A percentile compares a stretch with the other conserved stretches of the same genome.
phyloP scores from a whole-genome alignment of 2,888 invertebrate genomes.

The Eilema griseolum region DNA sequence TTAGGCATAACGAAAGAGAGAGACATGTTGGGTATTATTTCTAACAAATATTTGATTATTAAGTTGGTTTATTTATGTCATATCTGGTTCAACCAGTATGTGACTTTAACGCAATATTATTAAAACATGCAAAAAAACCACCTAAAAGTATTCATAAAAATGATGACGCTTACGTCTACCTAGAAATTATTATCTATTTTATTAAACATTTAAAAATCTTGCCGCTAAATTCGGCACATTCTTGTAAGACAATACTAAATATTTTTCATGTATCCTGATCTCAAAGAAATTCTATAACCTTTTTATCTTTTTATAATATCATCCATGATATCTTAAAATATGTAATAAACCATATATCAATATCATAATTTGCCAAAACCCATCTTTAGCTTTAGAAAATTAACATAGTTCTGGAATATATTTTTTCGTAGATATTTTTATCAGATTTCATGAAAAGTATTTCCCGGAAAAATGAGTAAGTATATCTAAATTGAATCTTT shows the following conservation, averaged over 20 bases:
- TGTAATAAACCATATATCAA: neutral
- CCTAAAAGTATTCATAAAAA: slow-evolving; percentile 29
- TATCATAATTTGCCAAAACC: neutral
- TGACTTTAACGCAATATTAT: neutral
- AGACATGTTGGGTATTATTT: slow-evolving; percentile 32
- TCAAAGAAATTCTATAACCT: slow-evolving; percentile 38
- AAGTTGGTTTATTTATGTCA: slow-evolving; percentile 8
- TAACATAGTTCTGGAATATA: neutral
- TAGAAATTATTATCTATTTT: slow-evolving; percentile 32
- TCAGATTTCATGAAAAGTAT: slow-evolving; percentile 15
- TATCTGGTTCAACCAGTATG: neutral
- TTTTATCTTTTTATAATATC: slow-evolving; percentile 20
- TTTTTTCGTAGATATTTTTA: slow-evolving; percentile 13
- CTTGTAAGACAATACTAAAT: slow-evolving; percentile 49
- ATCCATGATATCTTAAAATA: neutral
- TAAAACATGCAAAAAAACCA: slow-evolving; percentile 13
- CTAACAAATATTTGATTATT: slow-evolving; percentile 15
- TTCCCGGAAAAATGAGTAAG: neutral
- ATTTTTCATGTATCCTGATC: slow-evolving; percentile 43
- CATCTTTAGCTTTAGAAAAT: neutral
- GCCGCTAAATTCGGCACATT: slow-evolving; percentile 29
- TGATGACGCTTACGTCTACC: slow-evolving; percentile 39
- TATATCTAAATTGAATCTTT: neutral
- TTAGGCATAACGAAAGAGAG: slow-evolving; percentile 49
- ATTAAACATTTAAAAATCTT: slow-evolving; percentile 33